Base-by-base conservation (phyloP, 2,797 vertebrate genomes). In the Sternarchorhynchus goeldii region DNA sequence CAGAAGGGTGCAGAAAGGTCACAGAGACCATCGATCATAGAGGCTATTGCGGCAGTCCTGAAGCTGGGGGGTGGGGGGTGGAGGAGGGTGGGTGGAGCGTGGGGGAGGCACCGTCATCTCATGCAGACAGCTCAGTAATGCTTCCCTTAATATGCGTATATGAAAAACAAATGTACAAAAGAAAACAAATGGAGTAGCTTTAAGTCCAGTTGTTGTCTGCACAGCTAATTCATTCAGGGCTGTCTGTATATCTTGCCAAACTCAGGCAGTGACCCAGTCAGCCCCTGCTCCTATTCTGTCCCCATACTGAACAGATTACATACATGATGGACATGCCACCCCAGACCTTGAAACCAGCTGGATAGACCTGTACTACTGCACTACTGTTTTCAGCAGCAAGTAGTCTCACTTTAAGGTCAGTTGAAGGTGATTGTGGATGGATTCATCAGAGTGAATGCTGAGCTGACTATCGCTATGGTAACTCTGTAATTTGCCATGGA, bases 131-230 rank as follows among this genome's bases (percentile, higher is more conserved):
- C 29, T 45, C 32, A 62, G 67, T 60, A 64, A 75, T 58, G 21
- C 36, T 66, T 20, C 62, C 34, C 14, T 66, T 41, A 53, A 57
- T 41, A 41, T 58, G 41, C 5, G 50, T 53, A 18, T 64, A 58
- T 45, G 34, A 76, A 65, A 73, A 41, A 7, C 32, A 62, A 7
- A 32, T 67, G 32, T 17, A 65, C 8, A 8, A 45, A 50, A 21
- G 29, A 58, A 57, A 63, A 73, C 29, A 36, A 76, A 58, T 67
- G n/a, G 50, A 66, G 12, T 36, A 21, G 72, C 32, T 50, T 50
- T 20, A 50, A 70, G 50, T 50, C 50, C 75, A 77, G 69, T 21
- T 21, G 56, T 73, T 77, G 34, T 73, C 55, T 73, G 69, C 17
- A 55, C 12, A 63, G 75, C 39, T 25, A 72, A 60, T 39, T 68